Conservation (phyloP, 2,113 vertebrate genomes). For the Seriola rivoliana region DNA sequence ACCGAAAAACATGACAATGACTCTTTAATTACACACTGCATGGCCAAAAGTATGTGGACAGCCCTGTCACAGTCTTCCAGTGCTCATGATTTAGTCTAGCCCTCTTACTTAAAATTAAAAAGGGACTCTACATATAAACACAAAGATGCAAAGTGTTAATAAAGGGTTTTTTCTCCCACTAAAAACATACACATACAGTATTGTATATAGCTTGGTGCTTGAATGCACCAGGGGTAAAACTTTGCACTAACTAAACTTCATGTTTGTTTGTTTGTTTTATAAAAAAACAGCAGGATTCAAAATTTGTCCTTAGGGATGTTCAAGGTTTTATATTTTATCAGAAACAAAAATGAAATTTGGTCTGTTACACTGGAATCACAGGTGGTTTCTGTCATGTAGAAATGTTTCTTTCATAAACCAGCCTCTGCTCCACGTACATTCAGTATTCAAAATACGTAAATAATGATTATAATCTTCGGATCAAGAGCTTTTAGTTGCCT, state of each 20-base stretch:
- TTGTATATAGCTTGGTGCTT: not conserved
- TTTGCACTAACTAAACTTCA: too few species aligned
- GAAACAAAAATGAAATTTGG: not conserved
- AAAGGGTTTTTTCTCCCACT: too few species aligned
- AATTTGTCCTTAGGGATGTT: not conserved
- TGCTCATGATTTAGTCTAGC: too few species aligned
- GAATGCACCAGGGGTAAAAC: too few species aligned
- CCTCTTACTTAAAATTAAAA: too few species aligned
- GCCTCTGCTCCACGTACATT: not conserved
- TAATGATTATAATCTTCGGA: slow-evolving; percentile 13
- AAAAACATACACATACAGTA: too few species aligned
- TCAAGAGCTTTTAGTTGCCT: not conserved
- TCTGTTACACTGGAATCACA: too few species aligned
- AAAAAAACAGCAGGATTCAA: too few species aligned
- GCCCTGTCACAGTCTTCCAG: not conserved
- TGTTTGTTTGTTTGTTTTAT: too few species aligned
- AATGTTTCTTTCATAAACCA: not conserved
- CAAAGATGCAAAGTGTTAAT: too few species aligned
- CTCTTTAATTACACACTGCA: not conserved
- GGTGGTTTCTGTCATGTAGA: not conserved
- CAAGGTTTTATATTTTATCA: not conserved
- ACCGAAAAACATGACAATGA: too few species aligned
- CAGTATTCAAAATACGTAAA: not conserved
- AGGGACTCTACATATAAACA: too few species aligned
- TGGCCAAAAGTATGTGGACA: not conserved